Percentiles rank a stretch among this genome's conserved stretches.
Evolutionary conservation across 2,113 vertebrate genomes (phyloP).

Genomic region (Aythya baeri): DNA sequence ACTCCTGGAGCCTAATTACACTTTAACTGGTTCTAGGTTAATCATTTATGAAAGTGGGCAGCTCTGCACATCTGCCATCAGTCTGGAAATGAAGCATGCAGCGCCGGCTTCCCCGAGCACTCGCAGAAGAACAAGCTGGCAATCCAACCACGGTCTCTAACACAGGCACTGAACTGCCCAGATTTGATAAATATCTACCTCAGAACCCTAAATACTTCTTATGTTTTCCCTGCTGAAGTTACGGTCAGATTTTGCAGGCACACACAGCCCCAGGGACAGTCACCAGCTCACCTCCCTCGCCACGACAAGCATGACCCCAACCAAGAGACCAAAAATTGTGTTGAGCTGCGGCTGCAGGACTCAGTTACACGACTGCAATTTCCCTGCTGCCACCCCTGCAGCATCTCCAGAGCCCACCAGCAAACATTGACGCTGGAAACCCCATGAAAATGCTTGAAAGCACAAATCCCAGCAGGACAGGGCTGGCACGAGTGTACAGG

Average conservation of each 20-base stretch:
- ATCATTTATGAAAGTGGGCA: not conserved
- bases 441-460: not conserved
- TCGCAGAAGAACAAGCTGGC: not conserved
- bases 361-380: not conserved
- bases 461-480: not conserved
- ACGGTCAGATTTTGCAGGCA: not conserved
- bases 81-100: rapidly evolving
- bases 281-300: not conserved
- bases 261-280: not conserved
- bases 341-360: not conserved
- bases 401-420: not conserved
- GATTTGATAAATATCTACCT: not conserved
- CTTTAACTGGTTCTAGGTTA: not conserved
- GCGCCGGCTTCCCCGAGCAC: not conserved
- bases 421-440: rapidly evolving
- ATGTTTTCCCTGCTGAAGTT: not conserved
- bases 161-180: not conserved
- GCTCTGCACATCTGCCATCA: not conserved
- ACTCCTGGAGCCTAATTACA: not conserved
- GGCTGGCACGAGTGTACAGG: rapidly evolving
- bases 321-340: rapidly evolving
- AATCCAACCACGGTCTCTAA: not conserved
- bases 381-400: no score
- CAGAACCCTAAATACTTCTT: not conserved
- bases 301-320: not conserved